Evolutionary conservation across 2,113 vertebrate genomes (phyloP).

Genomic region (Pterocles burchelli): DNA sequence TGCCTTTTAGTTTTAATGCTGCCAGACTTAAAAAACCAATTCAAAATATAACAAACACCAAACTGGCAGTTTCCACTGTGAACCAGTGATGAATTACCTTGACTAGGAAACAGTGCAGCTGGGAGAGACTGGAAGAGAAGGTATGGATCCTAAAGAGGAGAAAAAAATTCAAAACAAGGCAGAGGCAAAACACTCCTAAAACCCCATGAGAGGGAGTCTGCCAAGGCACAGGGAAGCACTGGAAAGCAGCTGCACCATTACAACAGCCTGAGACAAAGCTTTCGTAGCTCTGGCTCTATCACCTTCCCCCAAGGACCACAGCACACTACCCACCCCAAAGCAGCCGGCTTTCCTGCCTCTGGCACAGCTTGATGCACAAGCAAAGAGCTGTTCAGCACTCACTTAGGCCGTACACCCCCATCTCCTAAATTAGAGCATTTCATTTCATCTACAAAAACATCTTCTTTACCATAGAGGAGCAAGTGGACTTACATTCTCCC

Average conservation of each 20-base stretch:
- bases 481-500: neutral
- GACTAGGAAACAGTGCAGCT: neutral
- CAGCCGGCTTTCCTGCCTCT: neutral
- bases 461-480: neutral
- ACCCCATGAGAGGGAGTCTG: neutral
- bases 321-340: neutral
- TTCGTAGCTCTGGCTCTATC: neutral
- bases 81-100: conserved; percentile 12
- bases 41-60: neutral
- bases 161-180: neutral
- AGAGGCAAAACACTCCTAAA: neutral
- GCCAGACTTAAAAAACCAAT: conserved; percentile 46
- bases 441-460: neutral
- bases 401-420: fast-evolving
- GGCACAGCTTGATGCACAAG: no score
- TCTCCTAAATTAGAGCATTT: neutral
- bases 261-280: neutral
- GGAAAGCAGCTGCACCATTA: neutral
- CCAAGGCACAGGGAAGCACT: neutral
- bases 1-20: conserved; percentile 30
- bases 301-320: neutral
- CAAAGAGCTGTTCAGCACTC: neutral
- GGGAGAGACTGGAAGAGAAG: neutral
- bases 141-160: neutral
- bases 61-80: neutral